phyloP scores from a whole-genome alignment of 2,113 vertebrate genomes.

The Onychostoma macrolepis region DNA sequence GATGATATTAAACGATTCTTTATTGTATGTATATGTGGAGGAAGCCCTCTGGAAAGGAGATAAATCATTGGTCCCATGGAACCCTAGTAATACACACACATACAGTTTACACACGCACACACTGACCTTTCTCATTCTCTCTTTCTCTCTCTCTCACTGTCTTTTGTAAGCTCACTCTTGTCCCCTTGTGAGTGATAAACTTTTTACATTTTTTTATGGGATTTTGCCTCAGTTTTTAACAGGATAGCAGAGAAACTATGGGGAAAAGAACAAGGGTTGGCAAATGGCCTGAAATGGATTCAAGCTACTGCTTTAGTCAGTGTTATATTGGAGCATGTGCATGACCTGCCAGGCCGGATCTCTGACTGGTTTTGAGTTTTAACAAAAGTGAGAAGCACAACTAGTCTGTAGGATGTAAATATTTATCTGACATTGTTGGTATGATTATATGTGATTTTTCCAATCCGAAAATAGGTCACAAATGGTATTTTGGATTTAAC shows the following conservation, averaged over 20 bases:
- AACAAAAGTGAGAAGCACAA: neutral
- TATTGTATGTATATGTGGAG: conserved; percentile 39
- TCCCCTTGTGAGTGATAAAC: neutral
- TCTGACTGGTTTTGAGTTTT: conserved; percentile 1
- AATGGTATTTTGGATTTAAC: too few species aligned
- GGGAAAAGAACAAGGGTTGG: neutral
- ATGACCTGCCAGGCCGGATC: neutral
- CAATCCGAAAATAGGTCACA: too few species aligned
- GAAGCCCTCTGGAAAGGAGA: conserved; percentile 46
- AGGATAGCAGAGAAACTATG: neutral
- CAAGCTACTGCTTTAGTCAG: neutral
- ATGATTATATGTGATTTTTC: neutral
- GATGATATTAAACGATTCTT: conserved; percentile 24
- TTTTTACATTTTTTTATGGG: conserved; percentile 4
- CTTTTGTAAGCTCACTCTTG: conserved; percentile 21
- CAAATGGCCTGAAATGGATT: neutral
- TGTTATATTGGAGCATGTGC: neutral
- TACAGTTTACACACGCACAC: neutral
- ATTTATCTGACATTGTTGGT: neutral
- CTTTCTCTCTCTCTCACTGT: conserved; percentile 7
- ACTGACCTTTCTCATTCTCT: neutral
- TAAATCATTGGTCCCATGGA: conserved; percentile 51
- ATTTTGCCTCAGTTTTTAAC: neutral
- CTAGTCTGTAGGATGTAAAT: neutral
- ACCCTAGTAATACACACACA: conserved; percentile 11